These are phyloP conservation scores for Lynx canadensis DNA, from an alignment of 2,113 vertebrate species.

Conservation along the genomic window DNA sequence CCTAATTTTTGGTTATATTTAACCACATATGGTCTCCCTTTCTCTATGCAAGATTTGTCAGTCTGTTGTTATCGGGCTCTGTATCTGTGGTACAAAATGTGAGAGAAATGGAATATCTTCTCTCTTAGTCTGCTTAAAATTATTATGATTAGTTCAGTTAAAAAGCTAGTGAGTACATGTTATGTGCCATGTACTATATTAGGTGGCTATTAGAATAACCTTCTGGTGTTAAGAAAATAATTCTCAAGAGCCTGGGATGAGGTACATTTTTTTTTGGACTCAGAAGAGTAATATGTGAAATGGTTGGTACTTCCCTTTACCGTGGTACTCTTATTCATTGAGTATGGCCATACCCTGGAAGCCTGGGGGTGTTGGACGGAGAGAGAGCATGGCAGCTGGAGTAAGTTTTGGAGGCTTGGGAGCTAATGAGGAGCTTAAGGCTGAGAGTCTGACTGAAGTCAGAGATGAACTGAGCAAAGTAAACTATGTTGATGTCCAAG, in stretches of 20 bases:
- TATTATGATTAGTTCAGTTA: not conserved
- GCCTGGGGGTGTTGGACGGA: no score
- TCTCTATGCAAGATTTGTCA: not conserved
- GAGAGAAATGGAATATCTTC: not conserved
- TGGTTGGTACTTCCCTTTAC: not conserved
- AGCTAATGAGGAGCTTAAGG: not conserved
- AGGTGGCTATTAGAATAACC: not conserved
- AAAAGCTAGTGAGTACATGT: not conserved
- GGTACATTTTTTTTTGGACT: not conserved
- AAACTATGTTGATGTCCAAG: not conserved
- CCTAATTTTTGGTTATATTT: not conserved
- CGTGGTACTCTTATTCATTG: not conserved
- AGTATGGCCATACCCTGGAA: not conserved
- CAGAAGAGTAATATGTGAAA: not conserved
- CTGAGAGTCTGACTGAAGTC: not conserved
- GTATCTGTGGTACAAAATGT: not conserved
- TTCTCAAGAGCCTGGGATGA: not conserved
- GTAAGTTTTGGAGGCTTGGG: fast-evolving
- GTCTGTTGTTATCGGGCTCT: not conserved
- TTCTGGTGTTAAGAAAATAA: not conserved
- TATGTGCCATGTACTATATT: not conserved
- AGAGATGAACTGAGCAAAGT: not conserved
- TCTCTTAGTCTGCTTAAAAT: not conserved
- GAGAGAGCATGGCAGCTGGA: not conserved
- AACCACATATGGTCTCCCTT: not conserved